phyloP scores from a whole-genome alignment of 1,140 invertebrate genomes.

The Drosophila busckii region DNA sequence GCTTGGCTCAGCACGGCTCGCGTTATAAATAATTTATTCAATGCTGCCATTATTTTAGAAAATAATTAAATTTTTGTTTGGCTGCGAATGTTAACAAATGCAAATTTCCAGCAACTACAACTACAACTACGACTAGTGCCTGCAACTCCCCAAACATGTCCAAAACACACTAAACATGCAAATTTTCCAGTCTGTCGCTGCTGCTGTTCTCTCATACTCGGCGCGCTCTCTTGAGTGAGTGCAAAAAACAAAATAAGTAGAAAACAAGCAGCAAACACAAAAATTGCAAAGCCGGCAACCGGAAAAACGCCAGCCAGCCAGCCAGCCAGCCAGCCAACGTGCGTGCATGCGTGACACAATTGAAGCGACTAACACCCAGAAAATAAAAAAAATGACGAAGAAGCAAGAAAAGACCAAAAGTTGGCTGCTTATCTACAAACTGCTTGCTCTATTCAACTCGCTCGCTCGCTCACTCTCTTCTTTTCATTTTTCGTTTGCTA shows the following conservation, averaged over 20 bases:
- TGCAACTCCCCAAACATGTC: slow-evolving; percentile 69
- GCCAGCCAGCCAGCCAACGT: too few species aligned
- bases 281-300: slow-evolving; percentile 72
- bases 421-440: too few species aligned
- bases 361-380: slow-evolving; percentile 59
- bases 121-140: too few species aligned
- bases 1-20: too few species aligned
- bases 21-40: too few species aligned
- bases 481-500: too few species aligned
- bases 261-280: slow-evolving; percentile 51
- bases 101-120: too few species aligned
- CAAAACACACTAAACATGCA: slow-evolving; percentile 68
- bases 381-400: background rate
- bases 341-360: slow-evolving; percentile 76
- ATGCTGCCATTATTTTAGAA: too few species aligned
- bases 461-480: slow-evolving; percentile 16
- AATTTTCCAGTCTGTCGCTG: slow-evolving; percentile 77
- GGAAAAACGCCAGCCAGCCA: slow-evolving; percentile 75
- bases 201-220: slow-evolving; percentile 21
- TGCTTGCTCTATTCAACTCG: slow-evolving; percentile 51
- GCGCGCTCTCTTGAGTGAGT: slow-evolving; percentile 15
- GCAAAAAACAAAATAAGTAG: slow-evolving; percentile 30
- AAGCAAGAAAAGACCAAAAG: too few species aligned
- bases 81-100: too few species aligned
- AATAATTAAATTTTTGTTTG: too few species aligned